A percentile compares a stretch with the other conserved stretches of the same genome.
Evolutionary conservation across 2,888 invertebrate species (phyloP).

Genomic region (Monopis laevigella): DNA sequence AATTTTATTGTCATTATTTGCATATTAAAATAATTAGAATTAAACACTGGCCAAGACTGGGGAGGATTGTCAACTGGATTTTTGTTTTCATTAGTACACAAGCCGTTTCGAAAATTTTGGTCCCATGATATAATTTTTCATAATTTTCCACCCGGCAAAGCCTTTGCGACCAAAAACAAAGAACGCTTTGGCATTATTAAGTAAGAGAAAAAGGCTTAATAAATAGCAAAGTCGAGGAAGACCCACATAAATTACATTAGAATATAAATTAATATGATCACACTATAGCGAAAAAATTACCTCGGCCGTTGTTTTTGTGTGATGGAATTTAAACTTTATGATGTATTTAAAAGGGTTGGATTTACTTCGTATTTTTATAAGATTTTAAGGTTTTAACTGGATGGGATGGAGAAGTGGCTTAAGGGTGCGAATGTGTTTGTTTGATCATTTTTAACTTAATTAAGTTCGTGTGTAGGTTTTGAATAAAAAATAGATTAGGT

Average conservation of each 20-base stretch:
- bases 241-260: slow-evolving; percentile 59
- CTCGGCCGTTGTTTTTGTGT: neutral
- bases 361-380: neutral
- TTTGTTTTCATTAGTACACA: slow-evolving; percentile 17
- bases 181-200: slow-evolving; percentile 24
- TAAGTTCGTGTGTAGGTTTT: slow-evolving; percentile 11
- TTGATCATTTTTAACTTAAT: slow-evolving; percentile 15
- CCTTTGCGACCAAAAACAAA: slow-evolving; percentile 27
- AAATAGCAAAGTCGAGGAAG: slow-evolving; percentile 29
- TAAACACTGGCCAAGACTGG: slow-evolving; percentile 21
- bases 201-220: slow-evolving; percentile 32
- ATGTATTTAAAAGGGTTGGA: neutral
- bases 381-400: slow-evolving; percentile 11
- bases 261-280: slow-evolving; percentile 59
- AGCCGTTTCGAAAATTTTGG: slow-evolving; percentile 11
- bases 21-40: slow-evolving; percentile 66
- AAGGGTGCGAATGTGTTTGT: slow-evolving; percentile 13
- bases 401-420: slow-evolving; percentile 11
- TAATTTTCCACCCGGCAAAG: slow-evolving; percentile 36
- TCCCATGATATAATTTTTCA: slow-evolving; percentile 32
- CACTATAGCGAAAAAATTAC: slow-evolving; percentile 41
- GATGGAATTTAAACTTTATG: slow-evolving; percentile 5
- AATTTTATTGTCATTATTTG: slow-evolving; percentile 67
- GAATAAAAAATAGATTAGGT: too few species aligned
- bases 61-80: slow-evolving; percentile 11